Conservation (phyloP, 2,888 invertebrate genomes). For the Amiota minor region DNA sequence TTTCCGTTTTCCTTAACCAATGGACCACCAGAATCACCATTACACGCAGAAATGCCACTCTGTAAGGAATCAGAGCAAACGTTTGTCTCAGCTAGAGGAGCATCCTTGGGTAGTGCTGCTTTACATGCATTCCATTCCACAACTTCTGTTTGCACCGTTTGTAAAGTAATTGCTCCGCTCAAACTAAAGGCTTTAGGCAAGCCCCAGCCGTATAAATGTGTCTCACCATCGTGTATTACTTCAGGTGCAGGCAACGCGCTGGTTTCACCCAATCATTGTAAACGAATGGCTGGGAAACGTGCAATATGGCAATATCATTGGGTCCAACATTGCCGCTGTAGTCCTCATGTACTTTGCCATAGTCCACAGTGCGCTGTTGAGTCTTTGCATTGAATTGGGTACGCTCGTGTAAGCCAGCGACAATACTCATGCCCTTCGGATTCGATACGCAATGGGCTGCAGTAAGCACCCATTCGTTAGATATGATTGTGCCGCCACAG, state of each 20-base stretch:
- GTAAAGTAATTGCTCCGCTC: slow-evolving; percentile 56
- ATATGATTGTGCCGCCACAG: slow-evolving; percentile 74
- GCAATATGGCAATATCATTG: slow-evolving; percentile 76
- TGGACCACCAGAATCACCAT: slow-evolving; percentile 72
- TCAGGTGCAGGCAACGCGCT: slow-evolving; percentile 69
- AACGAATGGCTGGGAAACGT: slow-evolving; percentile 57
- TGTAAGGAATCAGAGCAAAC: slow-evolving; percentile 74
- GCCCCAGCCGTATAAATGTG: slow-evolving; percentile 75
- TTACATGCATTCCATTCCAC: slow-evolving; percentile 59
- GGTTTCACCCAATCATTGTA: slow-evolving; percentile 68
- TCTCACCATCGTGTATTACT: slow-evolving; percentile 59
- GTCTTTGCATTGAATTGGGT: slow-evolving; percentile 51
- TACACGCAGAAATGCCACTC: slow-evolving; percentile 74
- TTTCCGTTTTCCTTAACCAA: slow-evolving; percentile 56
- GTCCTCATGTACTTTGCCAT: slow-evolving; percentile 64
- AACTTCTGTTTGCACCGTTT: slow-evolving; percentile 64
- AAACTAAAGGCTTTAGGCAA: slow-evolving; percentile 57
- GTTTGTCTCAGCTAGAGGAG: slow-evolving; percentile 67
- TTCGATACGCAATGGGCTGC: slow-evolving; percentile 69
- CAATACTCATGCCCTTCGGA: slow-evolving; percentile 61
- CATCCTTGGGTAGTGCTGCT: slow-evolving; percentile 49
- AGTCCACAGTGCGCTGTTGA: slow-evolving; percentile 63
- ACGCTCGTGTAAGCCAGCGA: slow-evolving; percentile 73
- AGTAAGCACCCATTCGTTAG: slow-evolving; percentile 71
- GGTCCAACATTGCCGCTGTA: slow-evolving; percentile 72